phyloP scores from a whole-genome alignment of 2,888 invertebrate species.

The Ephialtes manifestator region DNA sequence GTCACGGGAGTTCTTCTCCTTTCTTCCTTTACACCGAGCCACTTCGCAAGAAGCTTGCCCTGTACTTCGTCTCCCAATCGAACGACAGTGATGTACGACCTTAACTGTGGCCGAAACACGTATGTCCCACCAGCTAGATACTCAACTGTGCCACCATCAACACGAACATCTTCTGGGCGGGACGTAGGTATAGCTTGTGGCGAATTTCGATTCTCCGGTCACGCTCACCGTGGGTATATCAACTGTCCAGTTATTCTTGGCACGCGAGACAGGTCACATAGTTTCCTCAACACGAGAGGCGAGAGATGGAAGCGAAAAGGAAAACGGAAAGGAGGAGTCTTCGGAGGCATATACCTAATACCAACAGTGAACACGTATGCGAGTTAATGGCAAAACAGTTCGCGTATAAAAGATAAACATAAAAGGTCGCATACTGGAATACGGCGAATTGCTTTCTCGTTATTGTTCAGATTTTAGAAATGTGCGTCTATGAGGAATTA shows the following conservation, averaged over 20 bases:
- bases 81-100: conserved; percentile 65
- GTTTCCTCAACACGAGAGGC: conserved; percentile 52
- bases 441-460: too few species aligned
- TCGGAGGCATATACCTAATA: not conserved
- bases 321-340: conserved; percentile 5
- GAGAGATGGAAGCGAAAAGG: not conserved
- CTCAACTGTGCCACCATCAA: conserved; percentile 6
- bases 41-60: conserved; percentile 21
- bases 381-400: not conserved
- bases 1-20: conserved; percentile 26
- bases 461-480: too few species aligned
- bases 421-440: too few species aligned
- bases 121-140: not conserved
- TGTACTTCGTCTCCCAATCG: conserved; percentile 45
- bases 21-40: conserved; percentile 27
- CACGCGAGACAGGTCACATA: conserved; percentile 66
- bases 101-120: conserved; percentile 45
- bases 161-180: conserved; percentile 33
- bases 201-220: conserved; percentile 70
- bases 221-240: conserved; percentile 61
- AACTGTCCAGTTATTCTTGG: conserved; percentile 70
- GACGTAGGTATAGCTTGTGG: not conserved
- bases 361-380: not conserved
- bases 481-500: too few species aligned
- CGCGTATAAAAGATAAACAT: too few species aligned